These are phyloP conservation scores for Cephonodes hylas DNA, from an alignment of 2,888 invertebrate genomes.

Conservation along the genomic window DNA sequence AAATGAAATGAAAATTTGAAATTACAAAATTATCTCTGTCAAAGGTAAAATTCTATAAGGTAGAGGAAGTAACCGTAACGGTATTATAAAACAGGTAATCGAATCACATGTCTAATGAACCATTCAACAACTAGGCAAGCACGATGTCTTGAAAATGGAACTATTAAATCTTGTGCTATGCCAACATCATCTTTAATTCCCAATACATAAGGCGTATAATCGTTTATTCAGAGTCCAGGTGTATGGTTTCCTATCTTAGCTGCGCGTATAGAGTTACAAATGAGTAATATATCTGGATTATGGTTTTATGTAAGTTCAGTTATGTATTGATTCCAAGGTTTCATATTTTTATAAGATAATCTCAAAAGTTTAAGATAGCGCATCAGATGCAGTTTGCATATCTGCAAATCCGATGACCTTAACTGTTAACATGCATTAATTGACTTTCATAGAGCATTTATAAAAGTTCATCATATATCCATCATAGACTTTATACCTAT, in stretches of 20 bases:
- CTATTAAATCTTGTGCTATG: background rate
- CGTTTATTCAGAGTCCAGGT: background rate
- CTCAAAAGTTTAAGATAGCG: too few species aligned
- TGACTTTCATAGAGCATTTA: too few species aligned
- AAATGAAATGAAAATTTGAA: too few species aligned
- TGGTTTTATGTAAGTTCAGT: background rate
- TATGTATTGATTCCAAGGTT: background rate
- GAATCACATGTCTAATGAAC: background rate
- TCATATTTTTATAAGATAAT: too few species aligned
- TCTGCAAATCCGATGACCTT: too few species aligned
- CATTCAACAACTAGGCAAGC: background rate
- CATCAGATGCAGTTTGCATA: too few species aligned
- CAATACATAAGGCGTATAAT: background rate
- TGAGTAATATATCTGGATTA: background rate
- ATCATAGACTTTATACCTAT: too few species aligned
- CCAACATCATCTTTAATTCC: background rate
- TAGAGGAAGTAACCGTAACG: too few species aligned
- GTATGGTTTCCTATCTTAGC: background rate
- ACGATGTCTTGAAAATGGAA: background rate
- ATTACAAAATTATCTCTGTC: too few species aligned
- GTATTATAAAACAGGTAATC: background rate
- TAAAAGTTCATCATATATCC: too few species aligned
- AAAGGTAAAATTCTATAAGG: too few species aligned
- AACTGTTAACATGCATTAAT: too few species aligned
- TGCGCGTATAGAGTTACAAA: background rate